A percentile compares a stretch with the other conserved stretches of the same genome.
These are phyloP conservation scores for Eristalinus sepulchralis DNA, from an alignment of 2,888 invertebrate species.

Conservation along the genomic window DNA sequence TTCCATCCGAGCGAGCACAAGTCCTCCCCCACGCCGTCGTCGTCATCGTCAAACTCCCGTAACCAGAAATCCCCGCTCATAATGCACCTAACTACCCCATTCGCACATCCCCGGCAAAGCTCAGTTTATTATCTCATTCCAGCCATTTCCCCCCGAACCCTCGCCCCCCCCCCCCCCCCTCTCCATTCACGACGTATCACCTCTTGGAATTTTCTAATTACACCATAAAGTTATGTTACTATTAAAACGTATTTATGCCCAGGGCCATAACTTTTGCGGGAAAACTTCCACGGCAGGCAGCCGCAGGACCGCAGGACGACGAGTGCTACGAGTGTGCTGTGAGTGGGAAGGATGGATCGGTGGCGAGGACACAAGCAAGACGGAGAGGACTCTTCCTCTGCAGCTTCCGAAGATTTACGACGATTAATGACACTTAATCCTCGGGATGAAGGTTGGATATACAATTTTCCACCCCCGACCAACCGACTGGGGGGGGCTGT, in stretches of 20 bases:
- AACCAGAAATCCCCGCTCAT: constrained; percentile 56
- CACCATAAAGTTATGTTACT: constrained; percentile 72
- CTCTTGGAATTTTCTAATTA: constrained; percentile 72
- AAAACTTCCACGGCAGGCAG: constrained; percentile 60
- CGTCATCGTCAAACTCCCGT: constrained; percentile 37
- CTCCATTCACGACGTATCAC: constrained; percentile 42
- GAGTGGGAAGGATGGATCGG: neutral
- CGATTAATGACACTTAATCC: constrained; percentile 72
- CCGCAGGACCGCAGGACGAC: constrained; percentile 5
- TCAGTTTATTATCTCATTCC: constrained; percentile 65
- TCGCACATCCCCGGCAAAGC: constrained; percentile 56
- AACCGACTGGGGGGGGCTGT: neutral
- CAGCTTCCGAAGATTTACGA: constrained; percentile 69
- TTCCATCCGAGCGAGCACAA: constrained; percentile 24
- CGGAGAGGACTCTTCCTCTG: constrained; percentile 29
- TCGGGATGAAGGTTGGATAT: constrained; percentile 63
- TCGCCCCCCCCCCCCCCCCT: constrained; percentile 6
- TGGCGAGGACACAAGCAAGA: neutral
- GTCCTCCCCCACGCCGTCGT: neutral
- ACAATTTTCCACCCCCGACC: constrained; percentile 13
- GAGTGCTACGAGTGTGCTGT: neutral
- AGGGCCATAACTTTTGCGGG: constrained; percentile 72
- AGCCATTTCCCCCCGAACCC: neutral
- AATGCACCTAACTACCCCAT: constrained; percentile 60
- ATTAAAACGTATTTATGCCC: constrained; percentile 72